Evolutionary conservation across 2,113 vertebrate species (phyloP), one percentile per base, ranked within the genome.

Genomic region (Peromyscus maniculatus): DNA sequence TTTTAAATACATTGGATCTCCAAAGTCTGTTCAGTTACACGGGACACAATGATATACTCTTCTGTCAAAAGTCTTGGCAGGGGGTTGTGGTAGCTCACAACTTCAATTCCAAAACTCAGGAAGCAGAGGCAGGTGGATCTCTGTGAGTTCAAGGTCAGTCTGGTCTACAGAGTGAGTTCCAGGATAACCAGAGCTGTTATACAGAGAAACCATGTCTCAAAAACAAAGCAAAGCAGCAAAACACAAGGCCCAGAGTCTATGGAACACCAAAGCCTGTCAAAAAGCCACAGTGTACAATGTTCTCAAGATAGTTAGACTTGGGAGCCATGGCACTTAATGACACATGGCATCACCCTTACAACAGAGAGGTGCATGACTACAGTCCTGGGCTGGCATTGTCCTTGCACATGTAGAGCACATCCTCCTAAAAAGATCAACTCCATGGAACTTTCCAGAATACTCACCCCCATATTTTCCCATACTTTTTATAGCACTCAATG

Each of bases 391-490:
- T 64, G 39, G 22, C 33, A n/a, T 2, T 12, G 6, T 26, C n/a
- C 10, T 75, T 52, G 19, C 0, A 8, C 13, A 36, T 28, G 7
- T 8, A 1, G n/a, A 17, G 16, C 6, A 2, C 7, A 46, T 79
- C 24, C 24, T 66, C 21, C 22, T 26, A 28, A 49, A 33, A 46
- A 71, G 19, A 22, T 28, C 49, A 39, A 39, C 3, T 12, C 0
- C 0, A 6, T 16, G 0, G 9, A 95, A 80, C 2, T 69, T 86
- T 84, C 49, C 36, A 82, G 78, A 92, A 93, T 67, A 95, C 78
- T 95, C n/a, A 96, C 94, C 89, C 96, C 89, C 93, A 94, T 2
- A 66, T 80, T 22, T 87, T 92, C 7, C 92, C 96, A 96, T 97
- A 90, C 19, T 72, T 95, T 64, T 72, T 16, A 52, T 55, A 77